Conservation (phyloP, 35 echinoderm and acorn worm species). For the Apostichopus japonicus region DNA sequence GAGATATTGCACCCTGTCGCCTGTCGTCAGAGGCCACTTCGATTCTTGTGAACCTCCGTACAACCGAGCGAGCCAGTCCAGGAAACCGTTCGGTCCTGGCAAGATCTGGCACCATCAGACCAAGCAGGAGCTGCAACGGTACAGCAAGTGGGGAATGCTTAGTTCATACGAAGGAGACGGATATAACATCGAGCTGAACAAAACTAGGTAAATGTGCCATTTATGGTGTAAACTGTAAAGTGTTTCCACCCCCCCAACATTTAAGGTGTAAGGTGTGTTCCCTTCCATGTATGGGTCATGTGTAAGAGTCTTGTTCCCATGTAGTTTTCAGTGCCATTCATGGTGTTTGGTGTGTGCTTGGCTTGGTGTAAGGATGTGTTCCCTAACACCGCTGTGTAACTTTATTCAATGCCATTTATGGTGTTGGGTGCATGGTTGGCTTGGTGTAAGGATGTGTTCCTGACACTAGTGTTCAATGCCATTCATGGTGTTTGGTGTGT, state of each 20-base stretch:
- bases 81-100: slow-evolving; percentile 59
- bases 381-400: too few relatives aligned
- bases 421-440: too few relatives aligned
- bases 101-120: slow-evolving; percentile 61
- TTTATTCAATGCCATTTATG: too few relatives aligned
- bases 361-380: not conserved
- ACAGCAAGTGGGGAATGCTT: slow-evolving; percentile 85
- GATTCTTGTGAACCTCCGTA: slow-evolving; percentile 62
- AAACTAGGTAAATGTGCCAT: slow-evolving; percentile 60
- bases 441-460: not conserved
- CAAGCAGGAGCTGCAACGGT: slow-evolving; percentile 54
- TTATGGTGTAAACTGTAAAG: too few relatives aligned
- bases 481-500: too few relatives aligned
- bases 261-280: too few relatives aligned
- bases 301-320: too few relatives aligned
- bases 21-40: slow-evolving; percentile 23
- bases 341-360: too few relatives aligned
- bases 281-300: too few relatives aligned
- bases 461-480: too few relatives aligned
- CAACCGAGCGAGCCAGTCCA: slow-evolving; percentile 19
- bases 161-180: slow-evolving; percentile 82
- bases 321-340: too few relatives aligned
- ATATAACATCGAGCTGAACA: slow-evolving; percentile 77
- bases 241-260: too few relatives aligned
- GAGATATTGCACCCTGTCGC: slow-evolving; percentile 57